These are phyloP conservation scores for Pantherophis guttatus DNA, from an alignment of 2,113 vertebrate genomes.

Conservation along the genomic window DNA sequence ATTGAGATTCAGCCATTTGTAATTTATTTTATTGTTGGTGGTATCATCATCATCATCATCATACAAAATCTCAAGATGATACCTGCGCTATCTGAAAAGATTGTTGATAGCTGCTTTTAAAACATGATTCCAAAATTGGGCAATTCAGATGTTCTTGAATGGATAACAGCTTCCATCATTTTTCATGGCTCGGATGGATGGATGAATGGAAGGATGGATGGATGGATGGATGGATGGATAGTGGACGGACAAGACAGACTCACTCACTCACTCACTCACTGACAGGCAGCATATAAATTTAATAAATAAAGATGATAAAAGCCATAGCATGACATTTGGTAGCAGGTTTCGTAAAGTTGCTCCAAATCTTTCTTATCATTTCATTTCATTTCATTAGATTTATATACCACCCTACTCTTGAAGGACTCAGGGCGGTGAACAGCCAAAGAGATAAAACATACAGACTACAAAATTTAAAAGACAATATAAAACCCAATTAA, in stretches of 20 bases:
- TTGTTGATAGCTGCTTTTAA: not conserved
- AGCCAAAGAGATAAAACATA: too few species aligned
- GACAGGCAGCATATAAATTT: not conserved
- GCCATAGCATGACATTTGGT: not conserved
- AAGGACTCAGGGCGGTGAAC: too few species aligned
- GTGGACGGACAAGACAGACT: too few species aligned
- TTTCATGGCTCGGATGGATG: not conserved
- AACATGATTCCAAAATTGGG: not conserved
- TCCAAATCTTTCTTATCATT: not conserved
- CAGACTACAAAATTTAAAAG: too few species aligned
- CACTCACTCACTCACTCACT: not conserved
- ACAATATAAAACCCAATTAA: too few species aligned
- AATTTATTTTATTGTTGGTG: not conserved
- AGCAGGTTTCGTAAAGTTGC: not conserved
- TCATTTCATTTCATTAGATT: too few species aligned
- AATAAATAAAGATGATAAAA: not conserved
- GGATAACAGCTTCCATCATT: not conserved
- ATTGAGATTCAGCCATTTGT: not conserved
- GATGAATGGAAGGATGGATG: too few species aligned
- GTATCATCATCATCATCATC: not conserved
- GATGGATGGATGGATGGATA: too few species aligned
- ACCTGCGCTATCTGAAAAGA: not conserved
- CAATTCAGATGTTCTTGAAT: not conserved
- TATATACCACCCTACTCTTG: too few species aligned
- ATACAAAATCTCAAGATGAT: not conserved